Conservation (phyloP, 2,113 vertebrate species). For the Leptobrachium ailaonicum region DNA sequence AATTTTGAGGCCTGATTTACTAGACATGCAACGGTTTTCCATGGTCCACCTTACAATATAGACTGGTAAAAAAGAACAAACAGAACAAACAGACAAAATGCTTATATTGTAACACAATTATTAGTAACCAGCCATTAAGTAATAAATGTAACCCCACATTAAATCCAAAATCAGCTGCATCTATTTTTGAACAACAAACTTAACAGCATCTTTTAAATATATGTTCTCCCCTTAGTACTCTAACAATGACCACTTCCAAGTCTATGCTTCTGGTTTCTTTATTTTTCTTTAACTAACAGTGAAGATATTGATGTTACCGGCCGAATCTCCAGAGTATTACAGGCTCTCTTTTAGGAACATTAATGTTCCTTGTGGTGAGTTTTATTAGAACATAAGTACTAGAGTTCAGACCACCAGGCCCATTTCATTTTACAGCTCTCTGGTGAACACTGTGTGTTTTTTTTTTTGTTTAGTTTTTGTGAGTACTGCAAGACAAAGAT, state of each 20-base stretch:
- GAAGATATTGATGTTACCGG: slow-evolving; percentile 35
- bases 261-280: slow-evolving; percentile 22
- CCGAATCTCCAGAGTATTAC: slow-evolving; percentile 23
- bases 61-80: no score
- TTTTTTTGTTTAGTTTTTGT: slow-evolving; percentile 50
- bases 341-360: slow-evolving; percentile 51
- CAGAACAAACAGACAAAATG: no score
- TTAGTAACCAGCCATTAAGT: no score
- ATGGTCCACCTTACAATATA: no score
- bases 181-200: no score
- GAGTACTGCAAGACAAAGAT: slow-evolving; percentile 62
- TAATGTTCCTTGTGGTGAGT: slow-evolving; percentile 52
- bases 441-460: slow-evolving; percentile 58
- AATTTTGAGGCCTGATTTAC: no score
- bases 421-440: slow-evolving; percentile 64
- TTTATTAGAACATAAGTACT: slow-evolving; percentile 58
- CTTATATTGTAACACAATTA: no score
- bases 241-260: neutral
- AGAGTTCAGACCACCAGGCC: slow-evolving; percentile 58
- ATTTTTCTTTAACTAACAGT: slow-evolving; percentile 44
- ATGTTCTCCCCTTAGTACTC: neutral
- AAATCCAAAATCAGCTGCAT: no score
- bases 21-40: no score
- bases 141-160: no score
- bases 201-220: no score